Conservation (phyloP, 2,113 vertebrate species). For the Toxotes chatareus region DNA sequence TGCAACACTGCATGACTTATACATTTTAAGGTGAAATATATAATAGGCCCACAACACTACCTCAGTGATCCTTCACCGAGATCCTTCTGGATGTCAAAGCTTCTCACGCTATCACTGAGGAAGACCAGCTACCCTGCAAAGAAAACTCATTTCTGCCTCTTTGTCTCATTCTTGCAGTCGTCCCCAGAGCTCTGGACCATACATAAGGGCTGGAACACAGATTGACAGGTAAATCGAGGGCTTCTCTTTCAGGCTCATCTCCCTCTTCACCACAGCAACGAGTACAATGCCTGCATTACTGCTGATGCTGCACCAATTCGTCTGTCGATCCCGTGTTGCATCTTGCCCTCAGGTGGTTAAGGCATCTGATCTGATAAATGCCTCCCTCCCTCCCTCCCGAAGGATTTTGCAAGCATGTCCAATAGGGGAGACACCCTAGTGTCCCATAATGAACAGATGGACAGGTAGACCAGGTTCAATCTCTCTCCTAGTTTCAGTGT, state of each 20-base stretch:
- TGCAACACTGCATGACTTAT: neutral
- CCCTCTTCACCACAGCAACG: neutral
- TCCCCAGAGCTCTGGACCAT: slow-evolving; percentile 20
- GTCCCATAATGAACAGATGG: neutral
- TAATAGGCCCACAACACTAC: neutral
- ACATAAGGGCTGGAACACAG: neutral
- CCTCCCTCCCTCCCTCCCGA: neutral
- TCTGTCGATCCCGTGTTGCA: slow-evolving; percentile 4
- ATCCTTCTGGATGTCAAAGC: neutral
- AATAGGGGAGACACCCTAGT: neutral
- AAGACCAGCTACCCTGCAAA: neutral
- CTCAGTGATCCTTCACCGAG: neutral
- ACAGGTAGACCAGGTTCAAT: neutral
- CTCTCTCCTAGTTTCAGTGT: neutral
- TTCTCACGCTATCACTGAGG: neutral
- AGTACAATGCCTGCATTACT: neutral
- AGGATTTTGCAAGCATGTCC: neutral
- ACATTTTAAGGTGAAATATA: neutral
- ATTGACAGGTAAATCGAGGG: slow-evolving; percentile 32
- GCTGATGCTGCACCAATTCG: slow-evolving; percentile 1
- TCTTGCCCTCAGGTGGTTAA: neutral
- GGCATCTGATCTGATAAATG: neutral
- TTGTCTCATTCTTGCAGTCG: slow-evolving; percentile 11
- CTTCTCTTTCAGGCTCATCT: neutral
- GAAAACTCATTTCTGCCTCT: slow-evolving; percentile 4